Evolutionary conservation across 2,797 vertebrate genomes (phyloP).

Genomic region (Thamnophis elegans): DNA sequence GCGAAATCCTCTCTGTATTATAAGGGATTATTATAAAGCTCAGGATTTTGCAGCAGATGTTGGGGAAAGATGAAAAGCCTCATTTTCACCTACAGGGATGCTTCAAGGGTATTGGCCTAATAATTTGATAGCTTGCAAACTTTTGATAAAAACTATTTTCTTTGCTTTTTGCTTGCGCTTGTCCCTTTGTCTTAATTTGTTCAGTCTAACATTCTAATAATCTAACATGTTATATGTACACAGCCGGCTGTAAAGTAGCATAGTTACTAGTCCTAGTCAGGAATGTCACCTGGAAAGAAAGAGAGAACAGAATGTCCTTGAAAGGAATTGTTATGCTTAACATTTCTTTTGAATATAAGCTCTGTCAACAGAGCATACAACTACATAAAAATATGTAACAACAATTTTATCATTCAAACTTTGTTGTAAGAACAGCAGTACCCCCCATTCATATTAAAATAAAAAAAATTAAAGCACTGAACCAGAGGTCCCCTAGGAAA

Average conservation of each 20-base stretch:
- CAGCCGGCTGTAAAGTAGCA: conserved; percentile 20
- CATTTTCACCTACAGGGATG: background rate
- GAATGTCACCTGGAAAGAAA: conserved; percentile 57
- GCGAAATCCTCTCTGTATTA: background rate
- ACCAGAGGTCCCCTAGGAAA: background rate
- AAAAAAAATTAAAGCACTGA: background rate
- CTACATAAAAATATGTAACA: background rate
- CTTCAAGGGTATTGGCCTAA: background rate
- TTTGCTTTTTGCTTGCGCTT: background rate
- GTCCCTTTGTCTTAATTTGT: background rate
- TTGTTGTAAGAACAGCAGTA: background rate
- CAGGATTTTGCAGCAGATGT: background rate
- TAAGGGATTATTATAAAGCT: background rate
- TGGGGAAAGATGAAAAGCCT: background rate
- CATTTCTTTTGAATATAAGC: background rate
- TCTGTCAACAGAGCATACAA: background rate
- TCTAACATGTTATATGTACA: conserved; percentile 13
- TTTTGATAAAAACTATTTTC: background rate
- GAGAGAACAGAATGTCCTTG: conserved; percentile 59
- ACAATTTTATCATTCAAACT: background rate
- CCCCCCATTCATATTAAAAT: background rate
- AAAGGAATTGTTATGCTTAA: conserved; percentile 45
- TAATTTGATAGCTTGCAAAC: background rate
- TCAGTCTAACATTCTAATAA: background rate
- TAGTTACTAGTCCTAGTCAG: conserved; percentile 37